Evolutionary conservation across 1,140 invertebrate genomes (phyloP), one percentile per base, ranked within the genome.

Genomic region (Asobara japonica): DNA sequence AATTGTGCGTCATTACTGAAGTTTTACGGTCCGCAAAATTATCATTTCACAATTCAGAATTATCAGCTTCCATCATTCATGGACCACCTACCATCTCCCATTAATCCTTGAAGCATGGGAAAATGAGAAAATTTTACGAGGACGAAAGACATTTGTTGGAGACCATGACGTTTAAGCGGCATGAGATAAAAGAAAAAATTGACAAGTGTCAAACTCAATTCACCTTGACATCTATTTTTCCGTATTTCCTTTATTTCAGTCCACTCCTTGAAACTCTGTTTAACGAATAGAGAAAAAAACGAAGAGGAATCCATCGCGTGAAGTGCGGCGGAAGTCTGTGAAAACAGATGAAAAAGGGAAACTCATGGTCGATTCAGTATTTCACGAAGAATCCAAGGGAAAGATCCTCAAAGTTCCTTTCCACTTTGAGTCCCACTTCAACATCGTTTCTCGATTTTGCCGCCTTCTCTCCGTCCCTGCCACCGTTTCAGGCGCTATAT

Each of bases 381-480:
- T 56, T 56, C 51, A 56, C 51, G 51, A 22, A 56, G 51, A 56
- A 56, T 56, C 51, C 51, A 56, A 25, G 51, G 25, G 51, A 56
- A 56, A 56, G 51, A 56, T 56, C 51, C 18, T 56, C 51, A 56
- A 56, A 56, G 51, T 56, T 56, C 25, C 51, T 56, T 56, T 56
- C 51, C 51, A 56, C 51, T 56, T 56, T 22, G 25, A 56, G 22
- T 56, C 25, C 51, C 51, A 56, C 51, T 56, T 56, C 51, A 56
- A 56, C 25, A 22, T 56, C 51, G 51, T 22, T 22, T 27, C 51
- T 56, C 51, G 51, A 56, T 27, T 56, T 27, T 27, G 2, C n/a
- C 51, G 3, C 51, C 51, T 13, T 56, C 51, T 25, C 51, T 3
- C 11, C 51, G 22, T 56, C 22, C 51, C 51, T 56, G 22, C 25